Evolutionary conservation across 1,140 invertebrate genomes (phyloP).

Genomic region (Drosophila albomicans): DNA sequence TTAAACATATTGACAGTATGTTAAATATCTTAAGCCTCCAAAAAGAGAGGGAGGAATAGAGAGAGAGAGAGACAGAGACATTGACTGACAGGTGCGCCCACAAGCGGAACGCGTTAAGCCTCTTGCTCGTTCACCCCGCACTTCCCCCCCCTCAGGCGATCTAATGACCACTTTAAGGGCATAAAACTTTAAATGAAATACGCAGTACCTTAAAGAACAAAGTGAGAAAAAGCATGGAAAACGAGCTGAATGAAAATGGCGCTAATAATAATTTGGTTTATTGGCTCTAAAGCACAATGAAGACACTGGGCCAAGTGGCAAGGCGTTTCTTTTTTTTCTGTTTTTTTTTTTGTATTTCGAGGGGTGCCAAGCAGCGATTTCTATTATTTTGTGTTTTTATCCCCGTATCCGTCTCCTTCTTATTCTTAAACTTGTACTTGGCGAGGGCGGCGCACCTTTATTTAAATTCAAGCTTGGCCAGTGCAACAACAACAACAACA

Average conservation of each 20-base stretch:
- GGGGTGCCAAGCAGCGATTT: conserved; percentile 53
- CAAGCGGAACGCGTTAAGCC: conserved; percentile 36
- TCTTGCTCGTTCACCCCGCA: not conserved
- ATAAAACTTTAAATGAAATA: conserved; percentile 83
- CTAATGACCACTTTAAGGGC: conserved; percentile 28
- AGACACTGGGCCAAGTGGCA: conserved; percentile 65
- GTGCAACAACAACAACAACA: conserved; percentile 29
- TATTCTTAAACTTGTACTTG: conserved; percentile 42
- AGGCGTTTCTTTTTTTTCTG: conserved; percentile 25
- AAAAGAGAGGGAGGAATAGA: not conserved
- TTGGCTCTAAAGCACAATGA: conserved; percentile 84
- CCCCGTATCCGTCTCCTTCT: not conserved
- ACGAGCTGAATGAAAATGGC: conserved; percentile 71
- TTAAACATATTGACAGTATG: conserved; percentile 69
- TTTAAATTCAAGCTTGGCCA: conserved; percentile 76
- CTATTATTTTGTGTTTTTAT: conserved; percentile 56
- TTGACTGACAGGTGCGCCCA: conserved; percentile 61
- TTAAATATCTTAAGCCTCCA: conserved; percentile 67
- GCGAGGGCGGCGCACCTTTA: conserved; percentile 78
- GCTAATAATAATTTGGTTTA: conserved; percentile 85
- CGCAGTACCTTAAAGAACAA: conserved; percentile 44
- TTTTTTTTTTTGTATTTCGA: not conserved
- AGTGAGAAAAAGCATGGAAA: conserved; percentile 4
- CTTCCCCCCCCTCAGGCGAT: not conserved
- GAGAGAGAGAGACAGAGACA: not conserved